These are phyloP conservation scores for Arbacia lixula DNA, from an alignment of 53 echinoderm and acorn worm species.

Conservation along the genomic window DNA sequence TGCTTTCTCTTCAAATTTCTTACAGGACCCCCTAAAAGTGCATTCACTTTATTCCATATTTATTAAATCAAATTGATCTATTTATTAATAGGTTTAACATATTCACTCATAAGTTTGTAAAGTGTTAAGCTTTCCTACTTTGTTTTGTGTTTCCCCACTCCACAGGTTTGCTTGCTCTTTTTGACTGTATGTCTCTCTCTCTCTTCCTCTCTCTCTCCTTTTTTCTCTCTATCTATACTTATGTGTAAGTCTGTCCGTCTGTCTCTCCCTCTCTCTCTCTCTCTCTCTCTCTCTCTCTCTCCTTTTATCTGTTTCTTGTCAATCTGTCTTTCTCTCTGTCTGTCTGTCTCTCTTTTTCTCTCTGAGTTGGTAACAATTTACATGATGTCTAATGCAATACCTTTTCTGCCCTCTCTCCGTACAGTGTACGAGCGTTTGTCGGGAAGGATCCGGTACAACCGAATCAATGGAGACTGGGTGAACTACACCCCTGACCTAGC, in stretches of 20 bases:
- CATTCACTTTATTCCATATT: no score
- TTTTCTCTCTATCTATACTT: not conserved
- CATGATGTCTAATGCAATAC: not conserved
- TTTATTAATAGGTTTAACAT: no score
- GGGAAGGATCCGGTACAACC: conserved; percentile 32
- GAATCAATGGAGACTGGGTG: not conserved
- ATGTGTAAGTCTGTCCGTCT: not conserved
- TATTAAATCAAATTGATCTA: no score
- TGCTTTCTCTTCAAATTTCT: no score
- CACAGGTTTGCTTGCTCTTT: no score
- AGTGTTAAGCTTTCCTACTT: no score
- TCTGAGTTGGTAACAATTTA: not conserved
- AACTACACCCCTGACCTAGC: not conserved
- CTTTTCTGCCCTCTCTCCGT: not conserved
- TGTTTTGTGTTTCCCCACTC: no score
- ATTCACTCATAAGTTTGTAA: no score
- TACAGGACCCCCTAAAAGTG: no score
- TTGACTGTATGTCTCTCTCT: not conserved
- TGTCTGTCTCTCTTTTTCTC: not conserved
- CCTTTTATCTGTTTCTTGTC: not conserved
- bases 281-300: not conserved
- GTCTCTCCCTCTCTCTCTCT: not conserved
- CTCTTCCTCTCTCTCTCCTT: not conserved
- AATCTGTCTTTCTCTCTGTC: not conserved
- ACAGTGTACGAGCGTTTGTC: not conserved